A percentile compares a stretch with the other conserved stretches of the same genome.
Conservation (phyloP, 37 sponge, comb jelly and placozoan species). For the Bolinopsis microptera region DNA sequence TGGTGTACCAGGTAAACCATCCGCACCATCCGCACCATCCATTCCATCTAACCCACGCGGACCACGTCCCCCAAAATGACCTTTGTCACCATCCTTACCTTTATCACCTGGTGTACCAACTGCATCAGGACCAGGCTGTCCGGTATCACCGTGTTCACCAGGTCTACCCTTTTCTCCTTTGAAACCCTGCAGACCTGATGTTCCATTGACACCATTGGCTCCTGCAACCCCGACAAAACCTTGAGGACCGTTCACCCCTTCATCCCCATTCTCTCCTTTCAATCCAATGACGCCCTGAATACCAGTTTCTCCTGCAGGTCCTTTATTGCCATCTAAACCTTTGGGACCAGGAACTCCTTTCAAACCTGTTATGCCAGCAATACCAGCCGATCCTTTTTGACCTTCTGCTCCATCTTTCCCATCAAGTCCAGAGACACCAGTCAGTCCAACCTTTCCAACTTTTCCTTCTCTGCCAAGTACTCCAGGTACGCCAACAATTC, state of each 20-base stretch:
- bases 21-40: background rate
- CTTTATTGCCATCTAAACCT: background rate
- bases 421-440: background rate
- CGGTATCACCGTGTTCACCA: background rate
- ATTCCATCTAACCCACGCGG: background rate
- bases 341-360: background rate
- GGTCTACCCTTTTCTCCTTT: background rate
- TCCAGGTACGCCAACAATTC: background rate
- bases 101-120: background rate
- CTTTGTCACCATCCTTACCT: constrained; percentile 4
- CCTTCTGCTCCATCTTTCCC: background rate
- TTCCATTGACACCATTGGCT: background rate
- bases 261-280: constrained; percentile 1
- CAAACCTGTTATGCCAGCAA: background rate
- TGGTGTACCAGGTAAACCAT: background rate
- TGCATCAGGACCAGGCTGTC: background rate
- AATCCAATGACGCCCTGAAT: background rate
- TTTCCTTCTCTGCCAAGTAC: background rate
- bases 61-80: background rate
- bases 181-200: background rate
- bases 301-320: background rate
- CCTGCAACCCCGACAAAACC: background rate
- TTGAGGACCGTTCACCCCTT: background rate
- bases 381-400: background rate
- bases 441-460: background rate